These are phyloP conservation scores for Pocota personata DNA, from an alignment of 2,888 invertebrate genomes.

Conservation along the genomic window DNA sequence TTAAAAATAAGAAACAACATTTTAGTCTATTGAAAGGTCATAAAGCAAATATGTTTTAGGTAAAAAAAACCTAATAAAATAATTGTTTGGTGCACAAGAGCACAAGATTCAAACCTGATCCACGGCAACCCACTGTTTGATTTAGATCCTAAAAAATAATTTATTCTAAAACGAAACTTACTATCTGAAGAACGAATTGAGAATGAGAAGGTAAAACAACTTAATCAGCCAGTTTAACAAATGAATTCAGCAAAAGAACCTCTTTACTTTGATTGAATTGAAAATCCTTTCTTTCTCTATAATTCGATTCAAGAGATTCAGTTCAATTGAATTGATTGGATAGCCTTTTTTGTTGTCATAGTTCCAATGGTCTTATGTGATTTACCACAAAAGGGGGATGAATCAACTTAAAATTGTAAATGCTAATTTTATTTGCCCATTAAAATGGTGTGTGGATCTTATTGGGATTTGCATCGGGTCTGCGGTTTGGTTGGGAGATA, in stretches of 20 bases:
- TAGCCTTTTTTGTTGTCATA: not conserved
- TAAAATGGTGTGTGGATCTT: not conserved
- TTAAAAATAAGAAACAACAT: no score
- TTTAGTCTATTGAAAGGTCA: no score
- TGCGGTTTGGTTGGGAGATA: not conserved
- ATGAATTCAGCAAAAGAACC: not conserved
- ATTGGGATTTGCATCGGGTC: slow-evolving; percentile 1
- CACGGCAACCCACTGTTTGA: no score
- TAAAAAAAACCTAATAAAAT: no score
- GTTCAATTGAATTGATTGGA: slow-evolving; percentile 33
- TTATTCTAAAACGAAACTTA: no score
- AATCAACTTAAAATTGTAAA: slow-evolving; percentile 19
- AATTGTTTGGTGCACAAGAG: no score
- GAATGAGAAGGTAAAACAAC: not conserved
- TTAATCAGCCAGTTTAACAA: not conserved
- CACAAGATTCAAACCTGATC: no score
- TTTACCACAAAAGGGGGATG: not conserved
- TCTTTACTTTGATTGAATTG: slow-evolving; percentile 31
- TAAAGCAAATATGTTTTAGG: no score
- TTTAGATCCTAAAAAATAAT: no score
- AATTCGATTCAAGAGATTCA: slow-evolving; percentile 16
- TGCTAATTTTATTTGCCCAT: slow-evolving; percentile 43
- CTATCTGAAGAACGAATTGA: no score
- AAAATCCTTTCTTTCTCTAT: slow-evolving; percentile 26
- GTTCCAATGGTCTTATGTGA: not conserved